Percentiles rank a stretch among this genome's conserved stretches.
phyloP scores from a whole-genome alignment of 2,113 vertebrate genomes.

The Dipodomys merriami region DNA sequence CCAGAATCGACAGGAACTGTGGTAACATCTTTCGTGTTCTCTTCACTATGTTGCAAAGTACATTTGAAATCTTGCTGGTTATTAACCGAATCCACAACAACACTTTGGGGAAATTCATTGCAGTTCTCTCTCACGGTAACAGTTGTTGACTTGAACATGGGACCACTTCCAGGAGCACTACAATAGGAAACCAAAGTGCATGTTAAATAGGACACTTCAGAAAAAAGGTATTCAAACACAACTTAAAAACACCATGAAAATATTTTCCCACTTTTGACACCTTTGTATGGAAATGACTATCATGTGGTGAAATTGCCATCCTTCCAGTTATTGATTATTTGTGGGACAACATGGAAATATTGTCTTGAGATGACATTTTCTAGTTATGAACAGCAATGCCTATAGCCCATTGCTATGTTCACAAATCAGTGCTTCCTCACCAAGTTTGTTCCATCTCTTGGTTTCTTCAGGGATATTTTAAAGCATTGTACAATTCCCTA shows the following conservation, averaged over 20 bases:
- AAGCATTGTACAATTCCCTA: not conserved
- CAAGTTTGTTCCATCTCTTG: not conserved
- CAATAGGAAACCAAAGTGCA: slow-evolving; percentile 52
- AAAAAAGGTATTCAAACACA: not conserved
- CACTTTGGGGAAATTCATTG: slow-evolving; percentile 77
- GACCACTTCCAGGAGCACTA: slow-evolving; percentile 93
- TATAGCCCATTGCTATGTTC: accelerated
- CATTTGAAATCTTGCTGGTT: slow-evolving; percentile 77
- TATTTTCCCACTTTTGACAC: not conserved
- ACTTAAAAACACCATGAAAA: not conserved
- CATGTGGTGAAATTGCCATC: not conserved
- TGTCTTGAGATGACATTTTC: not conserved
- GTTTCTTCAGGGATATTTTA: not conserved
- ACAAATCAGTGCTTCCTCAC: not conserved
- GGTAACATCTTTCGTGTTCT: slow-evolving; percentile 67
- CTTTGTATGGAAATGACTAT: not conserved
- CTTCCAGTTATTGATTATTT: accelerated
- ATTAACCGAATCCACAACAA: slow-evolving; percentile 67
- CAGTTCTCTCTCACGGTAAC: slow-evolving; percentile 89
- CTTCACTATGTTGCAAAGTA: not conserved
- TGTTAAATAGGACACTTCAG: not conserved
- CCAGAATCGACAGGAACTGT: slow-evolving; percentile 69
- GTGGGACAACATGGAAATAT: not conserved
- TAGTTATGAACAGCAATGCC: not conserved
- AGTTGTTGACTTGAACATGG: slow-evolving; percentile 95